Percentiles rank a stretch among this genome's conserved stretches.
These are phyloP conservation scores for Leuctra nigra DNA, from an alignment of 2,888 invertebrate species.

Conservation along the genomic window DNA sequence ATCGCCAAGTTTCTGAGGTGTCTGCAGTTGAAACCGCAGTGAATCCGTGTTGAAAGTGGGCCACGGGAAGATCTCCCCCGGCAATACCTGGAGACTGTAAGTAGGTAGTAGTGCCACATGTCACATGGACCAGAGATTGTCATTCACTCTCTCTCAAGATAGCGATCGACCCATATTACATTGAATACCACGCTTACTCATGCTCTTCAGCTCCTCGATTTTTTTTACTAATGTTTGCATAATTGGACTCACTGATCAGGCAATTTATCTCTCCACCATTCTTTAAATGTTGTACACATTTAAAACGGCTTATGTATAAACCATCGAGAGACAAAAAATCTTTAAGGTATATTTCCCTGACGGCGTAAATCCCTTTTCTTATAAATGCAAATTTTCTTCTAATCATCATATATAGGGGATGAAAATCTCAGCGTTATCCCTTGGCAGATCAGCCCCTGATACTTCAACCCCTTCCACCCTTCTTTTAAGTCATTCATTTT, in stretches of 20 bases:
- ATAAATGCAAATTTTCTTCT: slow-evolving; percentile 17
- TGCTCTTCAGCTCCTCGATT: neutral
- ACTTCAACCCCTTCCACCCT: slow-evolving; percentile 8
- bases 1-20: too few relatives aligned
- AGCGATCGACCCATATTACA: too few relatives aligned
- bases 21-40: too few relatives aligned
- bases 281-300: neutral
- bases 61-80: too few relatives aligned
- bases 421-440: slow-evolving; percentile 14
- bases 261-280: neutral
- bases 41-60: too few relatives aligned
- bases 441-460: slow-evolving; percentile 10
- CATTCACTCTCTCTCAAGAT: too few relatives aligned
- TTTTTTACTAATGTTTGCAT: neutral
- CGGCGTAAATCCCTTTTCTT: slow-evolving; percentile 9
- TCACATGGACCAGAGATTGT: too few relatives aligned
- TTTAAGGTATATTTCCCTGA: slow-evolving; percentile 8
- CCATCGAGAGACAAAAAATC: slow-evolving; percentile 7
- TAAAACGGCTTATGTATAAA: too few relatives aligned
- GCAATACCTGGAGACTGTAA: too few relatives aligned
- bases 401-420: slow-evolving; percentile 16
- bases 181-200: too few relatives aligned
- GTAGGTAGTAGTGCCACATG: too few relatives aligned
- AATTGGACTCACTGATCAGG: neutral
- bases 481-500: slow-evolving; percentile 22